phyloP scores from a whole-genome alignment of 1,140 invertebrate species.

The Schlechtendalia chinensis region DNA sequence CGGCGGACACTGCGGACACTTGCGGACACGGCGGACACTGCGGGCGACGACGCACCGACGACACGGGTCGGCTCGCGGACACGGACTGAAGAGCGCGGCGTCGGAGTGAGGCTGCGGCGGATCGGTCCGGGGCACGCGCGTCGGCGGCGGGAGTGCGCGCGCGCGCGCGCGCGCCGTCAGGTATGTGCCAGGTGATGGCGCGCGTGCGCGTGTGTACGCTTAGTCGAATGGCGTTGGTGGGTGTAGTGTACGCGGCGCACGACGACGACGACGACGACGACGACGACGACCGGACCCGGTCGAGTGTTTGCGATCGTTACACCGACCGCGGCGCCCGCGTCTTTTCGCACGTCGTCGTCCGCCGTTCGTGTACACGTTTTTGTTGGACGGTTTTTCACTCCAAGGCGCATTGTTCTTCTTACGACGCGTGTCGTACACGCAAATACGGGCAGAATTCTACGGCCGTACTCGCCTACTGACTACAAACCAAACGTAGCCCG shows the following conservation, averaged over 20 bases:
- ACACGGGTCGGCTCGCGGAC: slow-evolving; percentile 42
- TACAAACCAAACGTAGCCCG: no score
- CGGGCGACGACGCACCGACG: slow-evolving; percentile 32
- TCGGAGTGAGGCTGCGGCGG: not conserved
- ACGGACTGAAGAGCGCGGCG: slow-evolving; percentile 38
- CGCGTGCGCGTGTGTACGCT: not conserved
- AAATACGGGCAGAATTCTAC: no score
- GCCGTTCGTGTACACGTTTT: no score
- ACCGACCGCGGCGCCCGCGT: not conserved
- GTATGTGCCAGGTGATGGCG: slow-evolving; percentile 27
- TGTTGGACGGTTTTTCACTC: no score
- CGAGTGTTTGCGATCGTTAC: slow-evolving; percentile 43
- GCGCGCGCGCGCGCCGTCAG: slow-evolving; percentile 11
- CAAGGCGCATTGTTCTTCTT: no score
- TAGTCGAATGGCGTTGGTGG: slow-evolving; percentile 37
- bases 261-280: no score
- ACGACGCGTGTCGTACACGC: not conserved
- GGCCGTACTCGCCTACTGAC: no score
- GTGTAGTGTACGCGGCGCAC: slow-evolving; percentile 24
- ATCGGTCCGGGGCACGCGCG: slow-evolving; percentile 44
- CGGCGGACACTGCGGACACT: no score
- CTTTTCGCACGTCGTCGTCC: not conserved
- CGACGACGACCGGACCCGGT: slow-evolving; percentile 24
- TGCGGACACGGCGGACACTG: no score
- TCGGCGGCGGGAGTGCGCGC: slow-evolving; percentile 22